Percentiles rank a stretch among this genome's conserved stretches.
Conservation (phyloP, 1,140 invertebrate species). For the Vollenhovia emeryi region DNA sequence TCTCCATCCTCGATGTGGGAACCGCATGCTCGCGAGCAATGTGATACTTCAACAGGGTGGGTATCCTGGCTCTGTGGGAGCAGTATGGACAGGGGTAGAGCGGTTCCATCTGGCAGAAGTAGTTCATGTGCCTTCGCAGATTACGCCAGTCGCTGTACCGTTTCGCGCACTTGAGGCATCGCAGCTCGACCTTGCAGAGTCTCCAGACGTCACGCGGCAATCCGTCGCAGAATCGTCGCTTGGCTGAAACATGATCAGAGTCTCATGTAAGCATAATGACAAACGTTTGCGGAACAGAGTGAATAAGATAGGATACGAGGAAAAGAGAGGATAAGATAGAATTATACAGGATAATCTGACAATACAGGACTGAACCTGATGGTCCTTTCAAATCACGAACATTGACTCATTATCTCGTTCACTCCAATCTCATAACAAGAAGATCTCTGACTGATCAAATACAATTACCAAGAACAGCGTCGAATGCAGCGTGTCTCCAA, state of each 20-base stretch:
- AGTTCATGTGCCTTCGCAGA: conserved; percentile 84
- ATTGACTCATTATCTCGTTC: neutral
- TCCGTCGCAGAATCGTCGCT: conserved; percentile 71
- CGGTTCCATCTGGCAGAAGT: conserved; percentile 85
- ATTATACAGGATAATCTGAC: too few species aligned
- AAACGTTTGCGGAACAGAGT: neutral
- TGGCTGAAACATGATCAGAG: conserved; percentile 67
- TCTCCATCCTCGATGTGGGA: neutral
- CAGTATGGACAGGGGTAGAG: conserved; percentile 84
- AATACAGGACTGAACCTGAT: neutral
- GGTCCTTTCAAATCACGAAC: neutral
- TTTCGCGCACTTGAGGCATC: conserved; percentile 77
- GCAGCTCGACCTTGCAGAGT: conserved; percentile 75
- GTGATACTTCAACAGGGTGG: conserved; percentile 78
- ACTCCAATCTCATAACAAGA: neutral
- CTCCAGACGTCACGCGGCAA: conserved; percentile 75
- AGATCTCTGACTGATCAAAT: neutral
- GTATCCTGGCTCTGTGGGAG: conserved; percentile 77
- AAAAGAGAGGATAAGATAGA: neutral
- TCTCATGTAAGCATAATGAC: conserved; percentile 32
- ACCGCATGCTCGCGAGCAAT: conserved; percentile 58
- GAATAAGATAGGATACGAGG: neutral
- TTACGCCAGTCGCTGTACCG: conserved; percentile 80
- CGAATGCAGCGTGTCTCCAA: neutral
- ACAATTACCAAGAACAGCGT: neutral